These are phyloP conservation scores for Cryptotis parvus DNA, from an alignment of 2,113 vertebrate species.

Conservation along the genomic window DNA sequence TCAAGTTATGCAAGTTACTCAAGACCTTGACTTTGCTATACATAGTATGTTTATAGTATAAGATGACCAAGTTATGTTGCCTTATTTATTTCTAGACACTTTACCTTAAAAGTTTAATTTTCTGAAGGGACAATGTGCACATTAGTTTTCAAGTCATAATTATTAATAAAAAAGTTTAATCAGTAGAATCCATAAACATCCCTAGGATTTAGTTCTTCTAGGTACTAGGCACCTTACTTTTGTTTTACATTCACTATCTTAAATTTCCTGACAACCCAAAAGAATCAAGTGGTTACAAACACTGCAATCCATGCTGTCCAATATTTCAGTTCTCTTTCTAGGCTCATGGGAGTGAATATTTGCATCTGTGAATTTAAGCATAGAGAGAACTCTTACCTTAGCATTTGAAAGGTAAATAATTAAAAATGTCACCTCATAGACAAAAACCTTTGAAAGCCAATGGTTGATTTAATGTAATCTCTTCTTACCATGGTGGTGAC, in stretches of 20 bases:
- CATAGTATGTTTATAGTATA: neutral
- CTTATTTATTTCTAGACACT: neutral
- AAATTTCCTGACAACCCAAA: neutral
- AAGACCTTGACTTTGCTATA: neutral
- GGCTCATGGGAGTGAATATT: neutral
- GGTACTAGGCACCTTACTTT: neutral
- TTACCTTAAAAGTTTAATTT: neutral
- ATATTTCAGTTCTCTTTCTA: neutral
- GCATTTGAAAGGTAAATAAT: neutral
- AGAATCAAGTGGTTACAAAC: neutral
- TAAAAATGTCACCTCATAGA: neutral
- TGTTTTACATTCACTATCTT: neutral
- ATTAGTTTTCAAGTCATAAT: neutral
- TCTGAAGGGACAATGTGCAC: neutral
- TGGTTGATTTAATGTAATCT: neutral
- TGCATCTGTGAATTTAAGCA: neutral
- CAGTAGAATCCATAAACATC: neutral
- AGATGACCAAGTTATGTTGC: neutral
- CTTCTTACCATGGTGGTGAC: neutral
- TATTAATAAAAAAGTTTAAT: neutral
- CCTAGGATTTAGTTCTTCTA: neutral
- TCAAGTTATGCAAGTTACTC: neutral
- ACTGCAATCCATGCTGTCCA: neutral
- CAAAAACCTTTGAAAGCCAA: constrained; percentile 31
- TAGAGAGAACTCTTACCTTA: neutral